Evolutionary conservation across 2,888 invertebrate genomes (phyloP), one percentile per base, ranked within the genome.

Genomic region (Apamea anceps): DNA sequence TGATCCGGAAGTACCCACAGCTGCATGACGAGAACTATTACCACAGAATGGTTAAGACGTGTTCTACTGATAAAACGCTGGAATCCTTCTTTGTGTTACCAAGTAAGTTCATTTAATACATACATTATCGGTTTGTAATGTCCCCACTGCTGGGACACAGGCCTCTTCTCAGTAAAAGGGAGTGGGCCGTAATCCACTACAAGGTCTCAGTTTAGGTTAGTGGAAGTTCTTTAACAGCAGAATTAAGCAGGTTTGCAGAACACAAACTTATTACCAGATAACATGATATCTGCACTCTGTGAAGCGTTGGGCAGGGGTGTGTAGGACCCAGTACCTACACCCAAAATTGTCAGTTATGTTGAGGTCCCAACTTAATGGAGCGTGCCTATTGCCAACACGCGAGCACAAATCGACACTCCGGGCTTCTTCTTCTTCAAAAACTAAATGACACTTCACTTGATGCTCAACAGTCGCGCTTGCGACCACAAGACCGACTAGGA

Each of bases 21-120:
- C 97, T 99, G 91, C 99, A 99, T 92, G 99, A 99, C 93, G 96
- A 97, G 63, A 96, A 97, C 1, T 98, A 98, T 92, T 98, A 98
- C 51, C 96, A 97, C 66, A 95, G 97, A 80, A 97, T 97, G 84
- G 97, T 98, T 80, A 97, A 97, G 1, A 93, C 95, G 3, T 91
- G 91, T 15, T 94, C 92, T 12, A 94, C 95, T 65, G 96, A 96
- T 63, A 91, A 91, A 2, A 32, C 75, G 4, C 68, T 89, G 25
- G 65, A 80, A 12, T 93, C 93, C 3, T 96, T 93, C 74, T 93
- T 98, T 21, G 97, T 98, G 0, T 93, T 98, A 77, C 98, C 98
- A 88, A 96, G 97, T 97, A 93, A 93, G 97, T 89, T 1, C 8
- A 7, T 0, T 18, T 21, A 15, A n/a, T 37, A 48, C 7, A 51